Evolutionary conservation across 2,113 vertebrate species (phyloP).

Genomic region (Alligator mississippiensis): DNA sequence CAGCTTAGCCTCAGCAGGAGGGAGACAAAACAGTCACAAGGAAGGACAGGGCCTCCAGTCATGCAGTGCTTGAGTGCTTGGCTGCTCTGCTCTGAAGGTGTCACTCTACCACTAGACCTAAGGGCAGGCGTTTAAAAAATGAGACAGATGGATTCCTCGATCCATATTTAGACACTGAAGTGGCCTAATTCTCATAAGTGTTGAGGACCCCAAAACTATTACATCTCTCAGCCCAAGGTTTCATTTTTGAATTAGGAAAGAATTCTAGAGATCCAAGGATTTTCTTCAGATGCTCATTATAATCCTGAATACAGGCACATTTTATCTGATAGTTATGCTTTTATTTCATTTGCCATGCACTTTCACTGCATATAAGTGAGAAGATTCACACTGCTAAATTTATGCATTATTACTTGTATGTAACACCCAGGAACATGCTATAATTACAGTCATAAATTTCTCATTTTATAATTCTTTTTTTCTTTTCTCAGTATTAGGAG

Average conservation of each 20-base stretch:
- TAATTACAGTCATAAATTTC: not conserved
- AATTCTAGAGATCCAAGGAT: not conserved
- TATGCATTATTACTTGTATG: not conserved
- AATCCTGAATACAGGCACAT: not conserved
- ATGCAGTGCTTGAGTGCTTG: not conserved
- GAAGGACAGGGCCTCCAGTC: not conserved
- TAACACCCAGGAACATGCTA: not conserved
- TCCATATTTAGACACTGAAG: not conserved
- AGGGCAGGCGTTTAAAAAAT: not conserved
- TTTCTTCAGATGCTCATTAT: not conserved
- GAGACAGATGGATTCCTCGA: fast-evolving
- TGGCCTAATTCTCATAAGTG: not conserved
- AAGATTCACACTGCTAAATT: not conserved
- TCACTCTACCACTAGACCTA: not conserved
- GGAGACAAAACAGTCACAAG: fast-evolving
- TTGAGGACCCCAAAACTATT: not conserved
- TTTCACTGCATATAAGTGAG: not conserved
- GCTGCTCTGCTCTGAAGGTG: fast-evolving
- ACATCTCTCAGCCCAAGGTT: not conserved
- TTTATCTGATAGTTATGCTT: not conserved
- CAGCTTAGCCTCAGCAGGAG: fast-evolving
- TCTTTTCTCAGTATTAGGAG: not conserved
- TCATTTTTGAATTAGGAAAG: not conserved
- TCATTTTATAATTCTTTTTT: not conserved
- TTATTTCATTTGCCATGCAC: not conserved